These are phyloP conservation scores for Caenorhabditis sulstoni DNA, from an alignment of 2,888 invertebrate genomes.

Conservation along the genomic window DNA sequence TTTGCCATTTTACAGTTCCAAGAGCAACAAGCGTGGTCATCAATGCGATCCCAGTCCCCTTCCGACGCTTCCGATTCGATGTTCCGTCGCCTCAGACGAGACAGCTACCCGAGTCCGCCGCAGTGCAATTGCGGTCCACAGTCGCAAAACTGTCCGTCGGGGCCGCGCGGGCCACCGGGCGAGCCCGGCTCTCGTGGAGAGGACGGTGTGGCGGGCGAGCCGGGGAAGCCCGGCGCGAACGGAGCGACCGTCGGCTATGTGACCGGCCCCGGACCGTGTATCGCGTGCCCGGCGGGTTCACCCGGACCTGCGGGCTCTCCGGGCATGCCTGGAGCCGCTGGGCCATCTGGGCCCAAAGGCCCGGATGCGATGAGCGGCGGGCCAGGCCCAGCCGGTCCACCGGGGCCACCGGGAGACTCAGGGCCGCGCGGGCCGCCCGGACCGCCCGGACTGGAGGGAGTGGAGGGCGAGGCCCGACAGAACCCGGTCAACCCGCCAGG, in stretches of 20 bases:
- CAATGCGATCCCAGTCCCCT: conserved; percentile 46
- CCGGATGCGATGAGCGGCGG: conserved; percentile 51
- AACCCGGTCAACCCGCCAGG: conserved; percentile 30
- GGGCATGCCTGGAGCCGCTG: conserved; percentile 61
- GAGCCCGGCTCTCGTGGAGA: conserved; percentile 58
- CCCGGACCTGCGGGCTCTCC: conserved; percentile 58
- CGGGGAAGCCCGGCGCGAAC: conserved; percentile 70
- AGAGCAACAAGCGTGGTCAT: conserved; percentile 63
- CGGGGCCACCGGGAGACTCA: conserved; percentile 64
- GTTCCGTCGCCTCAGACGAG: too few species aligned
- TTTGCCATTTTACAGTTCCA: conserved; percentile 49
- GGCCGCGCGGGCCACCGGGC: conserved; percentile 66
- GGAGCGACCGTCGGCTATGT: conserved; percentile 65
- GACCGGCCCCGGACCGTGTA: conserved; percentile 52
- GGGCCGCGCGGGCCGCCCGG: conserved; percentile 64
- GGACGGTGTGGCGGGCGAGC: conserved; percentile 51
- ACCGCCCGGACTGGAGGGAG: conserved; percentile 59
- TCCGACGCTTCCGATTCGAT: too few species aligned
- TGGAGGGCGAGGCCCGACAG: conserved; percentile 36
- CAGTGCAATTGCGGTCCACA: conserved; percentile 59
- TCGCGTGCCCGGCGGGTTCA: conserved; percentile 55
- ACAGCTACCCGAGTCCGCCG: not conserved
- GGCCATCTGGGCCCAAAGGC: conserved; percentile 66
- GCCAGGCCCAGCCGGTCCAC: conserved; percentile 62
- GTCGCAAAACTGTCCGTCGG: conserved; percentile 58